Evolutionary conservation across 2,797 vertebrate genomes (phyloP), one percentile per base, ranked within the genome.

Genomic region (Phaenicophaeus curvirostris): DNA sequence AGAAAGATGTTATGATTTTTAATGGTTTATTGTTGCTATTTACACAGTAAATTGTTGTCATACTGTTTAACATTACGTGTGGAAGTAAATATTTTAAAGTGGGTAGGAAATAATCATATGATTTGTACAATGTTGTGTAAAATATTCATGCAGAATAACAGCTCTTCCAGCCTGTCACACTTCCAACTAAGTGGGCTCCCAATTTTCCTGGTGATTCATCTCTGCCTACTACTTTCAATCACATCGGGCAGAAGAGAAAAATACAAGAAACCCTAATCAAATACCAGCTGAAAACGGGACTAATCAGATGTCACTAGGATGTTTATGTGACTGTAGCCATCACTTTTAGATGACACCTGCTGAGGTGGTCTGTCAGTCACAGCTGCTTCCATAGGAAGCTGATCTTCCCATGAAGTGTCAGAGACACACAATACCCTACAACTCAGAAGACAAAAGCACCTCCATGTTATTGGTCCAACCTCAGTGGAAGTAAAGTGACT

Each of bases 161-260:
- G 71, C 55, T 76, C 62, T 65, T 93, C 85, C 83, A 93, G 68
- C 72, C 69, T 93, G 88, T 87, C 87, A 95, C 39, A 71, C 27
- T 80, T 90, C 57, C 74, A 92, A n/a, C n/a, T 85, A 85, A 85
- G 87, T 4, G n/a, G 74, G 73, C 66, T 84, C 87, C 66, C 46
- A 61, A 6, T 79, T 92, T 80, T 91, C 28, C 74, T 65, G 48
- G 25, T 95, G 92, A 95, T 93, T 92, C 93, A 96, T 87, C 74
- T 87, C 86, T 88, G 86, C 91, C 93, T 94, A 90, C 84, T 81
- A 44, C 78, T 89, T 94, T 82, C 57, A 63, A 44, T 33, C 67
- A 54, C 72, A 90, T 3, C 21, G 71, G 69, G 44, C 66, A 89
- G 33, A 78, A 89, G 11, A 81, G 27, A 75, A 91, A 95, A 84